Evolutionary conservation across 2,797 vertebrate species (phyloP).

Genomic region (Pseudomugil tenellus): DNA sequence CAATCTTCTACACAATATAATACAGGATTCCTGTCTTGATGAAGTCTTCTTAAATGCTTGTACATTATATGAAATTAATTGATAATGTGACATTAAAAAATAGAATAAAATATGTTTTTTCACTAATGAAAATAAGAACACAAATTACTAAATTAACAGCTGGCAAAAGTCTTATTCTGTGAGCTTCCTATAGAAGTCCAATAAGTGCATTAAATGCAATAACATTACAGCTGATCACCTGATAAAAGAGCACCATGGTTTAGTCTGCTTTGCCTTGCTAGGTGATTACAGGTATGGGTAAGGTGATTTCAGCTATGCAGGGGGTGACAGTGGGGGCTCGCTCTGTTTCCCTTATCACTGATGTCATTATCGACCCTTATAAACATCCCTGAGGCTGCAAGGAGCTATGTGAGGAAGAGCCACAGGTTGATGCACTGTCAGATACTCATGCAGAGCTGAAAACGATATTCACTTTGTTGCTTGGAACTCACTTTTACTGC

Average conservation of each 20-base stretch:
- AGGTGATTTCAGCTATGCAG: conserved; percentile 28
- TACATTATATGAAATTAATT: too few relatives aligned
- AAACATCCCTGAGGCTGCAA: conserved; percentile 59
- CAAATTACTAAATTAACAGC: background rate
- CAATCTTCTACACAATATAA: too few relatives aligned
- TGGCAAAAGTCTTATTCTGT: background rate
- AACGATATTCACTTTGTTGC: conserved; percentile 63
- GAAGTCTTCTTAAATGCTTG: too few relatives aligned
- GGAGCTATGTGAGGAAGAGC: conserved; percentile 55
- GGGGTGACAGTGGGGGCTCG: conserved; percentile 5
- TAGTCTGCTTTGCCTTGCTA: conserved; percentile 41
- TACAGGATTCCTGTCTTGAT: too few relatives aligned
- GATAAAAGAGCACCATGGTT: conserved; percentile 41
- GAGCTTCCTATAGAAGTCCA: conserved; percentile 9
- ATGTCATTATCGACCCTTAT: conserved; percentile 69
- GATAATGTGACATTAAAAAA: too few relatives aligned
- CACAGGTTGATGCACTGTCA: conserved; percentile 62
- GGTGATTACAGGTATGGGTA: conserved; percentile 53
- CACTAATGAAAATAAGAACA: background rate
- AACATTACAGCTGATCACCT: conserved; percentile 55
- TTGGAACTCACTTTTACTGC: conserved; percentile 46
- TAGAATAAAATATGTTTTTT: too few relatives aligned
- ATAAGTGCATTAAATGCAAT: conserved; percentile 9
- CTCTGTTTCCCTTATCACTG: conserved; percentile 59
- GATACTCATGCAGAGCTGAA: conserved; percentile 63